phyloP scores from a whole-genome alignment of 2,113 vertebrate species.

The Vulpes lagopus region DNA sequence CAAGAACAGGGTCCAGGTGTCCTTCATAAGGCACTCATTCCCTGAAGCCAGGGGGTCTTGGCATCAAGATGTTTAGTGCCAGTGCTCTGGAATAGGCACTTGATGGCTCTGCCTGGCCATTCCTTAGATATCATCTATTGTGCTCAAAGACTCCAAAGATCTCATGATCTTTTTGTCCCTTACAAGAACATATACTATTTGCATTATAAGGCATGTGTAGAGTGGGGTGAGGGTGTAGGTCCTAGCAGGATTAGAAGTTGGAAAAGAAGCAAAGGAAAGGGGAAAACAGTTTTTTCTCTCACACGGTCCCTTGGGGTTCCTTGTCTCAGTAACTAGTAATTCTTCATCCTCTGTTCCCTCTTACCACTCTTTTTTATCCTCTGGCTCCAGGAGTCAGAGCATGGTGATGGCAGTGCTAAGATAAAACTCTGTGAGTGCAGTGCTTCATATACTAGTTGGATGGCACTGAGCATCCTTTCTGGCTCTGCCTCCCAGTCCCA shows the following conservation, averaged over 20 bases:
- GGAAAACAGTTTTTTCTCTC: background rate
- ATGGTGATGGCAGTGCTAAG: background rate
- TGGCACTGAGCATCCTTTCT: background rate
- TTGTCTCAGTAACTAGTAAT: conserved; percentile 84
- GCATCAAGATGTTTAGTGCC: background rate
- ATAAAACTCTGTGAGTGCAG: background rate
- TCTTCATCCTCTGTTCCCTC: conserved; percentile 95
- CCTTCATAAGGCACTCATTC: background rate
- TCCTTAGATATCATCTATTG: background rate
- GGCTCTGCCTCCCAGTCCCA: background rate
- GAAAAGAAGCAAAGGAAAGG: background rate
- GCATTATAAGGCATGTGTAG: background rate
- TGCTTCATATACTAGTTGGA: accelerated
- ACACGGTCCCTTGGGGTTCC: background rate
- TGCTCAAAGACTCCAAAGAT: background rate
- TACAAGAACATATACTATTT: background rate
- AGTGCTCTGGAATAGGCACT: background rate
- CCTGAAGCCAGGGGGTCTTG: background rate
- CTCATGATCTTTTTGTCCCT: background rate
- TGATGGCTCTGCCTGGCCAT: background rate
- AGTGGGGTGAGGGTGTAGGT: background rate
- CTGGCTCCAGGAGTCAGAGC: conserved; percentile 86
- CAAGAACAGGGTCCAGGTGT: background rate
- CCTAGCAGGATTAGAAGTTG: background rate
- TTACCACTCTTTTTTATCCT: conserved; percentile 92